Percentiles rank a stretch among this genome's conserved stretches.
These are phyloP conservation scores for Drosophila prolongata DNA, from an alignment of 2,888 invertebrate genomes.

Conservation along the genomic window DNA sequence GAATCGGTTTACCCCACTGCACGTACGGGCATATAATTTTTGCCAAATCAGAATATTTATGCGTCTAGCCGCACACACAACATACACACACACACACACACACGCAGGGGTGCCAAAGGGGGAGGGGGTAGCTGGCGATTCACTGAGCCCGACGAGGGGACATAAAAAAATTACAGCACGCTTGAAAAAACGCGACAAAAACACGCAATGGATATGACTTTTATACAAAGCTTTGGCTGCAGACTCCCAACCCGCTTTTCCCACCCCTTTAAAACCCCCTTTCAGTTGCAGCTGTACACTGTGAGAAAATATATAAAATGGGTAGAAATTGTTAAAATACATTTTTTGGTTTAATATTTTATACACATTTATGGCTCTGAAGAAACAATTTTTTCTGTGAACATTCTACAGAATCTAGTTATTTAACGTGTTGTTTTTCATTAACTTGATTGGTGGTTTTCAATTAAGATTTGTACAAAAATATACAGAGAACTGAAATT, in stretches of 20 bases:
- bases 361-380: no score
- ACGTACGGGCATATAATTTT: conserved; percentile 80
- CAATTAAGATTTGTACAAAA: no score
- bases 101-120: neutral
- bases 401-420: no score
- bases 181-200: conserved; percentile 78
- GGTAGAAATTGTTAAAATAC: no score
- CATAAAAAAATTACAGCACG: conserved; percentile 76
- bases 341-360: no score
- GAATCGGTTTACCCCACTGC: conserved; percentile 46
- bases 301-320: neutral
- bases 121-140: conserved; percentile 7
- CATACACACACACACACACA: conserved; percentile 38
- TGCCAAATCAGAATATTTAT: conserved; percentile 82
- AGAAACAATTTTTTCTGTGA: no score
- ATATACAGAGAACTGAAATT: no score
- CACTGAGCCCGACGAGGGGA: conserved; percentile 19
- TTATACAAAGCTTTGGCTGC: conserved; percentile 62
- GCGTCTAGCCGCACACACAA: conserved; percentile 73
- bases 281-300: conserved; percentile 8
- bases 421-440: no score
- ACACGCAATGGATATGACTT: conserved; percentile 80
- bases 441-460: no score
- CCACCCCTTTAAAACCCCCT: conserved; percentile 8
- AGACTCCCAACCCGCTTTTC: conserved; percentile 19